Evolutionary conservation across 30 jellyfish, hydroid and myxozoan genomes (phyloP).

Genomic region (Cassiopea andromeda): DNA sequence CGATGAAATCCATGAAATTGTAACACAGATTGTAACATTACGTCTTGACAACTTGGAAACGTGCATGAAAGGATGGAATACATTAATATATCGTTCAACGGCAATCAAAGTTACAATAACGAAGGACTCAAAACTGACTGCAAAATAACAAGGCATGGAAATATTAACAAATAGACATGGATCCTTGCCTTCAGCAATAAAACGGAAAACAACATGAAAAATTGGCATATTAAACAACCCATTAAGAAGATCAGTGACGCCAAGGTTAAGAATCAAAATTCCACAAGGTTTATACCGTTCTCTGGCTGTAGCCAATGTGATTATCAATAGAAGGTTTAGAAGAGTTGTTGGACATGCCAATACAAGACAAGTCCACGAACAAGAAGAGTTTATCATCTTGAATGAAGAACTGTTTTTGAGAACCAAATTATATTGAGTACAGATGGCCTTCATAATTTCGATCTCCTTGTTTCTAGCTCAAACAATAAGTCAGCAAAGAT

Average conservation of each 20-base stretch:
- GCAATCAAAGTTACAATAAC: constrained; percentile 24
- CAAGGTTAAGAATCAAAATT: constrained; percentile 30
- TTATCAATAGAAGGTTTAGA: not conserved
- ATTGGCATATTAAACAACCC: constrained; percentile 24
- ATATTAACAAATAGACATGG: constrained; percentile 3
- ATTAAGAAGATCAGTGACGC: constrained; percentile 33
- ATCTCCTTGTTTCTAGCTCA: too few relatives aligned
- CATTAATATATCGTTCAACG: constrained; percentile 9
- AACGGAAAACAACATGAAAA: not conserved
- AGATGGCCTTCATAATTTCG: not conserved
- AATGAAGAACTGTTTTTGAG: not conserved
- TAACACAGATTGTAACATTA: not conserved
- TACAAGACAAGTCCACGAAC: not conserved
- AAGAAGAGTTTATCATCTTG: constrained; percentile 8
- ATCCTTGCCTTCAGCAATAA: constrained; percentile 7
- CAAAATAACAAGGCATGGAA: constrained; percentile 5
- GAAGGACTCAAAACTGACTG: constrained; percentile 4
- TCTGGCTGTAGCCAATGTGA: constrained; percentile 2
- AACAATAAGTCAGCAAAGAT: too few relatives aligned
- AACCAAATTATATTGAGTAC: constrained; percentile 5
- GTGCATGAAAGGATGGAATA: constrained; percentile 31
- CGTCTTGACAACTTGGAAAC: not conserved
- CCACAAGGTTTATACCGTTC: constrained; percentile 36
- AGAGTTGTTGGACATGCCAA: constrained; percentile 28
- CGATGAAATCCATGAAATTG: not conserved